These are phyloP conservation scores for Centropristis striata DNA, from an alignment of 2,113 vertebrate species.

Conservation along the genomic window DNA sequence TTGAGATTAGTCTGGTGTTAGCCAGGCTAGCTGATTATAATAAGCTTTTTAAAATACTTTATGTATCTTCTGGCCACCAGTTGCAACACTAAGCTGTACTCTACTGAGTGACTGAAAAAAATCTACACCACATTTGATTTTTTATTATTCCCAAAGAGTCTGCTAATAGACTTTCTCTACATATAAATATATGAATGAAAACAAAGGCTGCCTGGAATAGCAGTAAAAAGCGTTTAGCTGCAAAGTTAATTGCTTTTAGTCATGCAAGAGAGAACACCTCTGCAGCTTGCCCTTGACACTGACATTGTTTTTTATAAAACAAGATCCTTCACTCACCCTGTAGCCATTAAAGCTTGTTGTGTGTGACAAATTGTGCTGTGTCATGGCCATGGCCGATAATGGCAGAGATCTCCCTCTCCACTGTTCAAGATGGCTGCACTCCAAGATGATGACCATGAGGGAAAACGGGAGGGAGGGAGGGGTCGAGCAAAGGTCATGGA, in stretches of 20 bases:
- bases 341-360: constrained; percentile 40
- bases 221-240: neutral
- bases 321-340: constrained; percentile 28
- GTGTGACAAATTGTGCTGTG: constrained; percentile 65
- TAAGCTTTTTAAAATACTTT: no score
- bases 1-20: no score
- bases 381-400: constrained; percentile 43
- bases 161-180: neutral
- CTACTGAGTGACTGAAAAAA: neutral
- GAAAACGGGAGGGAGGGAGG: neutral
- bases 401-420: constrained; percentile 21
- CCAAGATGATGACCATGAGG: constrained; percentile 44
- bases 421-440: constrained; percentile 50
- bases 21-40: no score
- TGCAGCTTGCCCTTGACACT: constrained; percentile 28
- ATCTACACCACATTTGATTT: neutral
- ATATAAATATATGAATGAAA: neutral
- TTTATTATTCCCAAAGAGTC: neutral
- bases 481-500: constrained; percentile 21
- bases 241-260: neutral
- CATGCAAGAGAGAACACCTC: constrained; percentile 1
- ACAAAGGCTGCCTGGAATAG: no score
- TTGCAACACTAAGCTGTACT: neutral
- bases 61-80: neutral
- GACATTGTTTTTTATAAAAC: constrained; percentile 24